phyloP scores from a whole-genome alignment of 2,797 vertebrate genomes.

The Valencia hispanica region DNA sequence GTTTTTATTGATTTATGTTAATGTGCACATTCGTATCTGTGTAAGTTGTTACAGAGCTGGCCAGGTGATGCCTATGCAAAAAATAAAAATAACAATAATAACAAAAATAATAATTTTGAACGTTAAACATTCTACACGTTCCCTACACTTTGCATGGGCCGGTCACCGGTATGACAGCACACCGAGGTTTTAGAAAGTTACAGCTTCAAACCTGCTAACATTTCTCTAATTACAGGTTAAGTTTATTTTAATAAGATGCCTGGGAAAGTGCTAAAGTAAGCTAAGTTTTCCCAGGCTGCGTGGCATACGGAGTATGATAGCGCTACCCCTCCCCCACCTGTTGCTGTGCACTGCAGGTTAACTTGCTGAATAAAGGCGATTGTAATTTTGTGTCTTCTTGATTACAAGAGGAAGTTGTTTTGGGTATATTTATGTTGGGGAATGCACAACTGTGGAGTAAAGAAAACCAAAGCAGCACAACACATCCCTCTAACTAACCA shows the following conservation, averaged over 20 bases:
- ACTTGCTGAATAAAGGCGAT: too few relatives aligned
- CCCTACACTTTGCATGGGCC: neutral
- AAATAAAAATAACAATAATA: too few relatives aligned
- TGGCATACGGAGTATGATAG: neutral
- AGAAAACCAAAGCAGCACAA: neutral
- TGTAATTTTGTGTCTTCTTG: neutral
- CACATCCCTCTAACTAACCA: neutral
- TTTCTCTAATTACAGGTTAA: neutral
- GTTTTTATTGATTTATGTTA: neutral
- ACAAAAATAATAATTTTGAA: too few relatives aligned
- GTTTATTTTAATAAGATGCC: neutral
- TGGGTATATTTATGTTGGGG: neutral
- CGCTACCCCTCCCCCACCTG: neutral
- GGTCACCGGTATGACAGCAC: neutral
- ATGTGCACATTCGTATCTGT: constrained; percentile 16
- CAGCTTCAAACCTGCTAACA: neutral
- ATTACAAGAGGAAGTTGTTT: neutral
- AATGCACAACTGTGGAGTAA: neutral
- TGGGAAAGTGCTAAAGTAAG: neutral
- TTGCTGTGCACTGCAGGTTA: neutral
- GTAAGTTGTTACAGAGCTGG: constrained; percentile 35
- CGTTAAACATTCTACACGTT: neutral
- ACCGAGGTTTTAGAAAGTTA: neutral
- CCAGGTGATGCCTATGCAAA: neutral
- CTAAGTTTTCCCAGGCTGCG: neutral